These are phyloP conservation scores for Poeciliopsis presidionis DNA, from an alignment of 2,797 vertebrate species.

Conservation along the genomic window DNA sequence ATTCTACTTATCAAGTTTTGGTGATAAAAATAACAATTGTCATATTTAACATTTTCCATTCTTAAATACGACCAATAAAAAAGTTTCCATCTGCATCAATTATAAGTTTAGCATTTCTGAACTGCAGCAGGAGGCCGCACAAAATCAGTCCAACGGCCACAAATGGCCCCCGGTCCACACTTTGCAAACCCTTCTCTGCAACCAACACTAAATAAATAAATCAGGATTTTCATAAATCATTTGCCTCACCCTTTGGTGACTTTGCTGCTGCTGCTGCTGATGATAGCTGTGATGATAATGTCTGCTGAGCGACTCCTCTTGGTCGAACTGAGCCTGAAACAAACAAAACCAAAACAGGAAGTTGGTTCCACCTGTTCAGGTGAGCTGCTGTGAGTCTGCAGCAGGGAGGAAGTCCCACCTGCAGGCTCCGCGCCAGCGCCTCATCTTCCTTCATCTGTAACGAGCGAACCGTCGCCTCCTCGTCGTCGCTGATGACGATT, in stretches of 20 bases:
- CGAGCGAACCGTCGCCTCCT: constrained; percentile 67
- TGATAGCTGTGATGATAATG: constrained; percentile 22
- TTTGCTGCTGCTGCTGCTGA: constrained; percentile 31
- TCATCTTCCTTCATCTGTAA: constrained; percentile 81
- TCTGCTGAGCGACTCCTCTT: constrained; percentile 60
- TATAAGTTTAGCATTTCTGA: no score
- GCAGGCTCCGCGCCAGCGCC: constrained; percentile 76
- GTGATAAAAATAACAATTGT: no score
- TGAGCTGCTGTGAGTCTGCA: neutral
- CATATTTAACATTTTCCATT: no score
- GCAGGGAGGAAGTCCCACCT: constrained; percentile 60
- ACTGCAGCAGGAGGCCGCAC: no score
- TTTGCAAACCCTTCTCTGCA: no score
- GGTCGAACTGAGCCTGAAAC: constrained; percentile 78
- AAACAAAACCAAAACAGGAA: neutral
- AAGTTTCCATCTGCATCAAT: no score
- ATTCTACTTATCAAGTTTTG: no score
- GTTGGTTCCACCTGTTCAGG: neutral
- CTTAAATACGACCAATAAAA: no score
- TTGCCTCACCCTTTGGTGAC: constrained; percentile 39
- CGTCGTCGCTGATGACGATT: constrained; percentile 78
- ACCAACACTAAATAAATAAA: neutral
- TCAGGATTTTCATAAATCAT: neutral
- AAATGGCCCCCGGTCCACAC: no score
- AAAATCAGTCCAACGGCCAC: no score